A percentile compares a stretch with the other conserved stretches of the same genome.
Evolutionary conservation across 2,797 vertebrate genomes (phyloP).

Genomic region (Sebastiscus albofasciatus): DNA sequence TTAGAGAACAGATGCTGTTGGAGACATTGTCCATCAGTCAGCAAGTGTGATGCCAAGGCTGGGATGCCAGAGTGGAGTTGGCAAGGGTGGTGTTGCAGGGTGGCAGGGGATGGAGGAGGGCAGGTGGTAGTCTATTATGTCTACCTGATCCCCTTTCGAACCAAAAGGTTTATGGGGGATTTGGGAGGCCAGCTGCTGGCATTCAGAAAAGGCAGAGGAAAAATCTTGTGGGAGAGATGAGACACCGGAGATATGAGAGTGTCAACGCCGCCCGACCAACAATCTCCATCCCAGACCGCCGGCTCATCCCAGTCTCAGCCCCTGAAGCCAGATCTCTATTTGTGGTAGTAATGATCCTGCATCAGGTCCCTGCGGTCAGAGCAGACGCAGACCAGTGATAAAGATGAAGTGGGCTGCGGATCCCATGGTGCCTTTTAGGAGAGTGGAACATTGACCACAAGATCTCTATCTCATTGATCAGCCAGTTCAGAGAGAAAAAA

Average conservation of each 20-base stretch:
- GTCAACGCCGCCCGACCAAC: conserved; percentile 15
- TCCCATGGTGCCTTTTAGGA: conserved; percentile 75
- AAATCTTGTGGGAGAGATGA: conserved; percentile 32
- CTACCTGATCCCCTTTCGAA: conserved; percentile 63
- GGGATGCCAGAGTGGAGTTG: conserved; percentile 48
- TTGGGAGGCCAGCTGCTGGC: conserved; percentile 66
- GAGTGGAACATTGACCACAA: conserved; percentile 77
- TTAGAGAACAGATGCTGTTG: conserved; percentile 76
- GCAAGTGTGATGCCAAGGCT: conserved; percentile 64
- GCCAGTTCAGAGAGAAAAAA: conserved; percentile 55
- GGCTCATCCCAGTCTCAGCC: conserved; percentile 39
- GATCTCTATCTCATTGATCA: conserved; percentile 80
- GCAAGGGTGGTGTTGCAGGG: conserved; percentile 33
- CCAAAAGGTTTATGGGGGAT: conserved; percentile 58
- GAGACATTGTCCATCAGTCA: conserved; percentile 78
- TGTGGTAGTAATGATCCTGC: conserved; percentile 71
- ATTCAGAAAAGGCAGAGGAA: conserved; percentile 43
- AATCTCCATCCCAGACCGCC: conserved; percentile 22
- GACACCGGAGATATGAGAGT: conserved; percentile 13
- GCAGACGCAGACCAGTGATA: conserved; percentile 69
- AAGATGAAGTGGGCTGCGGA: conserved; percentile 70
- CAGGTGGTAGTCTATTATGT: conserved; percentile 71
- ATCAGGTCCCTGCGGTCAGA: conserved; percentile 61
- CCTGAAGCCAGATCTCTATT: conserved; percentile 65
- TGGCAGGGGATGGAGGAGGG: conserved; percentile 47